Evolutionary conservation across 2,113 vertebrate genomes (phyloP), one percentile per base, ranked within the genome.

Genomic region (Corythaixoides concolor): DNA sequence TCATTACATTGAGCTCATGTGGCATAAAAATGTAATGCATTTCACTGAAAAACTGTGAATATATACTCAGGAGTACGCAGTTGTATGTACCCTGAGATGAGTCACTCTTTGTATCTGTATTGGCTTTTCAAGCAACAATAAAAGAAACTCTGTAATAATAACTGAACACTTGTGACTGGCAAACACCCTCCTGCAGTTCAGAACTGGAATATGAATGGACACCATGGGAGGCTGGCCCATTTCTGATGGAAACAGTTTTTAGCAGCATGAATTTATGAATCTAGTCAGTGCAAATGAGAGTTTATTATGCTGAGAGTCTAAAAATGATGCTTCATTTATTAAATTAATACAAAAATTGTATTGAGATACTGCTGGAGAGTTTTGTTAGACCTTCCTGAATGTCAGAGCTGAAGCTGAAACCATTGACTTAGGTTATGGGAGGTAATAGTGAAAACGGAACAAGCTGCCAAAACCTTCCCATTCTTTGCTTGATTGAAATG

Each of bases 261-360:
- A 97, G 90, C 97, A 98, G 97, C 94, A 2, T 96, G 97, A 97
- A 95, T 97, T 98, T 97, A 96, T 97, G 97, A 98, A 97, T 96
- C 87, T 93, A 56, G 87, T 97, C 93, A 91, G 92, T 94, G 95
- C 95, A 97, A 98, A 98, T 95, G 95, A 98, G 95, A 79, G 80
- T 96, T 96, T 97, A 95, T 98, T 97, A 98, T 97, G 90, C 97
- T 95, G 69, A 85, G 93, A 95, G 95, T 85, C 94, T 89, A 95
- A 96, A 97, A 97, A 97, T 17, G 70, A 97, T 96, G 93, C 93
- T 95, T 97, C 94, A 95, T 97, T 98, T 98, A 97, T 98, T 97
- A 97, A 98, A 96, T 97, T 97, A 98, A 96, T 94, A 85, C 85
- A 97, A 95, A 97, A 95, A 73, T 49, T 85, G 39, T 91, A 55